phyloP scores from a whole-genome alignment of 2,797 vertebrate species.

The Tinamus major region DNA sequence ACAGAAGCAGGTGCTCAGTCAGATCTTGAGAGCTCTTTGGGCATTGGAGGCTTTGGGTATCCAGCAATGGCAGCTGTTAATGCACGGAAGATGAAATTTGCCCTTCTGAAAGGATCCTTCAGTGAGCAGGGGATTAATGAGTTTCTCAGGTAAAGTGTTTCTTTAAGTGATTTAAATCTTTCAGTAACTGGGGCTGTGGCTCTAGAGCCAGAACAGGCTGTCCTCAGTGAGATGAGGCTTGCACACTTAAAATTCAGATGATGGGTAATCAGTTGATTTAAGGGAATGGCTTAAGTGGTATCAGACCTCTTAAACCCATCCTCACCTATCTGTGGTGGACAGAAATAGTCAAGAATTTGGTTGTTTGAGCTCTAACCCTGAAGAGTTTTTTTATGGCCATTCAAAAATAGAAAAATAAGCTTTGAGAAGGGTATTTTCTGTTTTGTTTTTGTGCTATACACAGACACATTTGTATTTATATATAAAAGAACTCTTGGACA shows the following conservation, averaged over 20 bases:
- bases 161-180: background rate
- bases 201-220: background rate
- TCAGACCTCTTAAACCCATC: background rate
- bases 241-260: background rate
- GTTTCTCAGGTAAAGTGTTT: constrained; percentile 90
- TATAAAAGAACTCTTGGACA: too few species aligned
- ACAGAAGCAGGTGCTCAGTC: constrained; percentile 92
- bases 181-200: background rate
- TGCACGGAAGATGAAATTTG: constrained; percentile 95
- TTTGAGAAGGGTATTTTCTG: background rate
- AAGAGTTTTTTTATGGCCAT: background rate
- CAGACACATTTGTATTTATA: too few species aligned
- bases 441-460: too few species aligned
- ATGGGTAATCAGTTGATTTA: background rate
- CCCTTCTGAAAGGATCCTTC: constrained; percentile 95
- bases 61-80: constrained; percentile 98
- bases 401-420: background rate
- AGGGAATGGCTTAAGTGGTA: background rate
- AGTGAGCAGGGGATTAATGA: constrained; percentile 96
- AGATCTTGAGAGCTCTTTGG: constrained; percentile 89
- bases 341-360: background rate
- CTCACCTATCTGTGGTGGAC: background rate
- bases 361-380: background rate
- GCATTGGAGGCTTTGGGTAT: constrained; percentile 96
- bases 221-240: background rate